phyloP scores from a whole-genome alignment of 2,113 vertebrate genomes.

The Copsychus sechellarum region DNA sequence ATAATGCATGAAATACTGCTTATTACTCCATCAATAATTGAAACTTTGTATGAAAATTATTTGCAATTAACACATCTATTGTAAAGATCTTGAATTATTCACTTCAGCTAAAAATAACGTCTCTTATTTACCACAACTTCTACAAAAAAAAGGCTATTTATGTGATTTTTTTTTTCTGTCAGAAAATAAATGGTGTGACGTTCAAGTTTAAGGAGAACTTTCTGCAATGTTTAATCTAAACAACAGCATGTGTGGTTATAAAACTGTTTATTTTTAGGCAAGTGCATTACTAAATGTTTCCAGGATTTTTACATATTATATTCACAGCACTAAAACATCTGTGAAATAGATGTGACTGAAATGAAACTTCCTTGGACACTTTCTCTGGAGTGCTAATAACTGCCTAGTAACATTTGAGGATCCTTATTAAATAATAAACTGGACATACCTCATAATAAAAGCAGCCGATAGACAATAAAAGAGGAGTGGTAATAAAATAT shows the following conservation, averaged over 20 bases:
- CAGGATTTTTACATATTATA: conserved; percentile 74
- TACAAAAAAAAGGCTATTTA: conserved; percentile 39
- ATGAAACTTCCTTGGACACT: conserved; percentile 67
- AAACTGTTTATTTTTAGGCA: conserved; percentile 80
- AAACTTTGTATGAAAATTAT: conserved; percentile 67
- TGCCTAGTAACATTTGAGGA: conserved; percentile 50
- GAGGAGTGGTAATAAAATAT: conserved; percentile 48
- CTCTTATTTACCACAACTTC: conserved; percentile 51
- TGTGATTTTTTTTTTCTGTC: conserved; percentile 25
- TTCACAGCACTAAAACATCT: conserved; percentile 72
- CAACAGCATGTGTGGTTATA: conserved; percentile 72
- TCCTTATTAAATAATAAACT: conserved; percentile 64
- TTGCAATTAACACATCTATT: conserved; percentile 64
- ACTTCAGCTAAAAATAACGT: conserved; percentile 61
- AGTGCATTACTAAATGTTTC: conserved; percentile 76
- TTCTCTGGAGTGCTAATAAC: conserved; percentile 50
- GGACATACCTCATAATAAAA: conserved; percentile 61
- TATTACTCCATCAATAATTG: conserved; percentile 65
- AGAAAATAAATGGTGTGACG: conserved; percentile 62
- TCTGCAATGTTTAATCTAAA: conserved; percentile 69
- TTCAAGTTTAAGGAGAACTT: conserved; percentile 72
- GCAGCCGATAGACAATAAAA: conserved; percentile 68
- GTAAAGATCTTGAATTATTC: conserved; percentile 63
- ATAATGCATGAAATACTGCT: conserved; percentile 47
- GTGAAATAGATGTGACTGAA: conserved; percentile 71